A percentile compares a stretch with the other conserved stretches of the same genome.
These are phyloP conservation scores for Actenoides hombroni DNA, from an alignment of 2,113 vertebrate species.

Conservation along the genomic window DNA sequence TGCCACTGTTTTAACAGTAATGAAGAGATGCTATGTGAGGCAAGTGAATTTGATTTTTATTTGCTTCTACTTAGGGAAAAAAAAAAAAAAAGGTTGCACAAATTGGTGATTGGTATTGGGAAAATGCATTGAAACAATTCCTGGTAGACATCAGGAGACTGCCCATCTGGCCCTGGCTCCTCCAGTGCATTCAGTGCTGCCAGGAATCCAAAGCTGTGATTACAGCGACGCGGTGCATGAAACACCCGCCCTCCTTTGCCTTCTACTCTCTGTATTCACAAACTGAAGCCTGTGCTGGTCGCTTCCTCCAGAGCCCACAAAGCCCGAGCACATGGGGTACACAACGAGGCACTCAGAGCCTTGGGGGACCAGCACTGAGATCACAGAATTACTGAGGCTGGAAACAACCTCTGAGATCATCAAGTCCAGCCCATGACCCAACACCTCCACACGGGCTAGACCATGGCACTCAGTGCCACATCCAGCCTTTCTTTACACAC, in stretches of 20 bases:
- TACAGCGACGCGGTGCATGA: slow-evolving; percentile 22
- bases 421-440: no score
- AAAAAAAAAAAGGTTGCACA: neutral
- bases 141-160: slow-evolving; percentile 34
- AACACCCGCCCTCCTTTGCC: neutral
- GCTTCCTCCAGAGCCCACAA: neutral
- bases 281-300: neutral
- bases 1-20: neutral
- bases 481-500: no score
- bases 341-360: neutral
- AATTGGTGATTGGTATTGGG: neutral
- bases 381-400: no score
- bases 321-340: fast-evolving
- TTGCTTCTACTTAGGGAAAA: neutral
- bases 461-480: no score
- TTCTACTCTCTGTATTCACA: slow-evolving; percentile 1
- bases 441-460: no score
- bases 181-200: neutral
- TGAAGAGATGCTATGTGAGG: neutral
- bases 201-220: slow-evolving; percentile 49
- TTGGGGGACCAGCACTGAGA: fast-evolving
- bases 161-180: slow-evolving; percentile 58
- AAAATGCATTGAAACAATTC: slow-evolving; percentile 34
- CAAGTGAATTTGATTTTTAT: neutral
- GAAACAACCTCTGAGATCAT: no score